These are phyloP conservation scores for Hirundo rustica DNA, from an alignment of 2,797 vertebrate species.

Conservation along the genomic window DNA sequence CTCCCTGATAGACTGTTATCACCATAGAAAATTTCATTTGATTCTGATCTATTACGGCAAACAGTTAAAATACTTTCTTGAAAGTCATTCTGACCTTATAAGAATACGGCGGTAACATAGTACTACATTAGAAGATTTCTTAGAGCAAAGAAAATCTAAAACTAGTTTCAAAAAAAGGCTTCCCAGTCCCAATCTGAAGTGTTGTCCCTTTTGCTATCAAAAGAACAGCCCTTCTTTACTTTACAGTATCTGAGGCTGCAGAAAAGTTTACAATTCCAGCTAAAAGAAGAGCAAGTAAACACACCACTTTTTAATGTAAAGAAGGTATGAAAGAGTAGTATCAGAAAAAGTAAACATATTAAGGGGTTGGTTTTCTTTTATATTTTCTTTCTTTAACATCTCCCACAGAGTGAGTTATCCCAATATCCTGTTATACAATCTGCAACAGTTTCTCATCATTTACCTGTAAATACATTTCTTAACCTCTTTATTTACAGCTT, in stretches of 20 bases:
- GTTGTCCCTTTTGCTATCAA: not conserved
- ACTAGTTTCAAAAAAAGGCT: not conserved
- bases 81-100: not conserved
- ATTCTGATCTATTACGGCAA: not conserved
- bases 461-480: not conserved
- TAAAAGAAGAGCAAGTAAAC: not conserved
- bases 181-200: not conserved
- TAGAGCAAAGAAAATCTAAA: constrained; percentile 1
- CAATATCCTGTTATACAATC: not conserved
- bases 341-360: not conserved
- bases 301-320: not conserved
- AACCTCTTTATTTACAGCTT: not conserved
- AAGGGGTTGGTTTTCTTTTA: not conserved
- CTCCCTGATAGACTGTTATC: not conserved
- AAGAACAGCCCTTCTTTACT: not conserved
- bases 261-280: constrained; percentile 1
- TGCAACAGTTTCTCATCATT: not conserved
- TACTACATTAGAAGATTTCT: not conserved
- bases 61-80: not conserved
- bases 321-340: not conserved
- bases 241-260: not conserved
- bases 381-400: not conserved
- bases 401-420: not conserved
- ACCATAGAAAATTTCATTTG: not conserved
- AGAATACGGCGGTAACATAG: not conserved